Evolutionary conservation across 1,140 invertebrate genomes (phyloP).

Genomic region (Drusus annulatus): DNA sequence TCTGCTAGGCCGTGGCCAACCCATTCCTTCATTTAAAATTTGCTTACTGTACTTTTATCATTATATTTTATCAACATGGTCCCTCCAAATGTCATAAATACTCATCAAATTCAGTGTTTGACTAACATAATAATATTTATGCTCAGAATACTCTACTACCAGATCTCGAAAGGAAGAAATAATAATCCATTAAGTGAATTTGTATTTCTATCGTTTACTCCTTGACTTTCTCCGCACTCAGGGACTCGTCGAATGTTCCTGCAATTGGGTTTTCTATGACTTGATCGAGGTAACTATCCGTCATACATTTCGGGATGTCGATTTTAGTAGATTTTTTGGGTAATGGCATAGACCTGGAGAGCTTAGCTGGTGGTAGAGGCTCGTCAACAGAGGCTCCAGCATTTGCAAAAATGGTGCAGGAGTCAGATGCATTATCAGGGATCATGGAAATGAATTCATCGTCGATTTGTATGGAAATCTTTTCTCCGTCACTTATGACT

Average conservation of each 20-base stretch:
- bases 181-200: no score
- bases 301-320: background rate
- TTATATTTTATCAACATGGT: conserved; percentile 22
- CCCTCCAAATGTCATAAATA: conserved; percentile 23
- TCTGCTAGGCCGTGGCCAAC: conserved; percentile 2
- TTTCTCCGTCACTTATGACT: background rate
- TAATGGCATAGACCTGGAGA: background rate
- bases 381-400: background rate
- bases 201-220: no score
- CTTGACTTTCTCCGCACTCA: no score
- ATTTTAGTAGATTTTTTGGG: background rate
- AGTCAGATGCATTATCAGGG: background rate
- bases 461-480: conserved; percentile 17
- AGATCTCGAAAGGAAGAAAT: no score
- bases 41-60: conserved; percentile 19
- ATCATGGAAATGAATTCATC: background rate
- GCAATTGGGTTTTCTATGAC: conserved; percentile 24
- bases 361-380: background rate
- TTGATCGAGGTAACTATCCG: background rate
- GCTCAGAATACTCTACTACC: no score
- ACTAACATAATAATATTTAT: no score
- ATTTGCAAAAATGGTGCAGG: conserved; percentile 15
- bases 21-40: conserved; percentile 23
- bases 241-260: background rate
- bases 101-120: background rate